Evolutionary conservation across 2,113 vertebrate genomes (phyloP).

Genomic region (Zingel zingel): DNA sequence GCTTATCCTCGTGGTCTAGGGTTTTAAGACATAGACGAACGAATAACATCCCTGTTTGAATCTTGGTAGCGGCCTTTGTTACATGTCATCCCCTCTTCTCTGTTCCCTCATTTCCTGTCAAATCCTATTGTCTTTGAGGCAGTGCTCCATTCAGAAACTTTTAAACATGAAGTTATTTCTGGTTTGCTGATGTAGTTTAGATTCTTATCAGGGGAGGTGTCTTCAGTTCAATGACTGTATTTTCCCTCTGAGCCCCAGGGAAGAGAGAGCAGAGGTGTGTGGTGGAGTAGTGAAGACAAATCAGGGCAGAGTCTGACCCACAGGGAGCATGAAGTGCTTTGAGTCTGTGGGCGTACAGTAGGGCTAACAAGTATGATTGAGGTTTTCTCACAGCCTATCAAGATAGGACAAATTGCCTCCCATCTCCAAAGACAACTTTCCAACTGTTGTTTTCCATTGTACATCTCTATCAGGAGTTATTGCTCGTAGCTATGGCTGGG

Average conservation of each 20-base stretch:
- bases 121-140: neutral
- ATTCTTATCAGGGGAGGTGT: neutral
- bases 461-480: neutral
- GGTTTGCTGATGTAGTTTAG: neutral
- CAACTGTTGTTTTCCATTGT: conserved; percentile 1
- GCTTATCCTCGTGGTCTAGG: neutral
- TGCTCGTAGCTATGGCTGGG: neutral
- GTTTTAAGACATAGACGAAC: neutral
- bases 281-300: neutral
- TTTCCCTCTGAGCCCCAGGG: neutral
- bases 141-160: neutral
- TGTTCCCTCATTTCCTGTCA: conserved; percentile 6
- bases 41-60: neutral
- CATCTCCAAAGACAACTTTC: neutral
- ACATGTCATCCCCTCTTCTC: neutral
- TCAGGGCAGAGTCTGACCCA: neutral
- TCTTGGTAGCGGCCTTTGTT: neutral
- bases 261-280: conserved; percentile 4
- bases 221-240: neutral
- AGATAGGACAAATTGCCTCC: conserved; percentile 3
- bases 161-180: neutral
- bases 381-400: conserved; percentile 15
- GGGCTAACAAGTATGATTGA: neutral
- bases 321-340: neutral
- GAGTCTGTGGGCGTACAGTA: neutral